Base-by-base conservation (phyloP, 2,113 vertebrate species). In the Ammodramus savannarum region DNA sequence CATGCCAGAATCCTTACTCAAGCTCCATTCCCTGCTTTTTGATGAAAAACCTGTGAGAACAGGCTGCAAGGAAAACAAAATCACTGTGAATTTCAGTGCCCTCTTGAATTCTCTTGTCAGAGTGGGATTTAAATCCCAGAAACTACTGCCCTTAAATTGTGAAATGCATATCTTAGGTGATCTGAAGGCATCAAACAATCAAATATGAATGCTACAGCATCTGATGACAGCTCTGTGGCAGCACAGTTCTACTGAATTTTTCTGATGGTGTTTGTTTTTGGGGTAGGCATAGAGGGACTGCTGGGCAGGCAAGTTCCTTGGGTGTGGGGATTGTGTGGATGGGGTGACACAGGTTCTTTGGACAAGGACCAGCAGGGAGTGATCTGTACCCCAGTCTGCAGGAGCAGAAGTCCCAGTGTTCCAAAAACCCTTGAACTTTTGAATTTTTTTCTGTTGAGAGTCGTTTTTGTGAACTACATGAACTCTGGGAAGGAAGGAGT, bases 1-100 rank as follows among this genome's bases (percentile, higher is more conserved):
- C 83, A 91, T 93, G 71, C 54, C 67, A 73, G 62, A 89, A 72
- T 85, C 46, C 54, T 94, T 82, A 73, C 34, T 85, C 38, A 36
- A 18, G 14, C 58, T 87, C 16, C 2, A 4, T 84, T 85, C 61
- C 39, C 31, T 52, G 16, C 27, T 76, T 88, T 16, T 65, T 77
- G 69, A 78, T 79, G 80, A 78, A 65, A 93, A 95, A 87, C 0
- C 3, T 31, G 23, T 3, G 5, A 89, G 80, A 79, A 91, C 10
- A 34, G 68, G n/a, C 52, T 75, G 11, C 3, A 66, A 92, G 32
- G 22, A 29, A 76, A 67, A 79, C 6, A 10, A 79, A 84, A 68
- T 85, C 11, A 6, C 48, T 57, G 26, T n/a, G 44, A 52, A n/a
- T 82, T 94, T 92, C 38, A 58, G 26, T 38, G 95, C 41, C 18